phyloP scores from a whole-genome alignment of 2,113 vertebrate genomes.

The Myanophis thanlyinensis region DNA sequence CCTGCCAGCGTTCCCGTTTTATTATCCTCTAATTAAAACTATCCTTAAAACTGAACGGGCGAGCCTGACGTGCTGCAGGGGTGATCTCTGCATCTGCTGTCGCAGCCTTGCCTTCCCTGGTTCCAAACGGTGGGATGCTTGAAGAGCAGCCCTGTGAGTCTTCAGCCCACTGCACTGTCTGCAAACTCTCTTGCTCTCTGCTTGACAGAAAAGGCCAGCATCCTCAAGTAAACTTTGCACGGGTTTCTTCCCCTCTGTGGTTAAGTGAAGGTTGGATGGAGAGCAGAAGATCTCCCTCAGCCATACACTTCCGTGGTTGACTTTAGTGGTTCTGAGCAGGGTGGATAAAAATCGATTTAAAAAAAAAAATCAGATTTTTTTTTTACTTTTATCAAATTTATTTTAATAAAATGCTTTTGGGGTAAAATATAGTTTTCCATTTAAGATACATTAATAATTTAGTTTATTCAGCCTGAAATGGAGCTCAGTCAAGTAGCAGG shows the following conservation, averaged over 20 bases:
- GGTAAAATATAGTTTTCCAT: too few species aligned
- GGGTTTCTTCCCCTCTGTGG: not conserved
- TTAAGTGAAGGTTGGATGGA: not conserved
- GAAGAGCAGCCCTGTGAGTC: not conserved
- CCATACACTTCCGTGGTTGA: not conserved
- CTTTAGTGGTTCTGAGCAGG: not conserved
- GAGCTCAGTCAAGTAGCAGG: too few species aligned
- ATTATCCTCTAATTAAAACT: not conserved
- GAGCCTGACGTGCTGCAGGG: not conserved
- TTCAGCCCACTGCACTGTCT: not conserved
- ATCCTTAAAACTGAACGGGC: not conserved
- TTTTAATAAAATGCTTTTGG: too few species aligned
- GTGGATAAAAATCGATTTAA: too few species aligned
- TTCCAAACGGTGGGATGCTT: not conserved
- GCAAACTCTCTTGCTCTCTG: not conserved
- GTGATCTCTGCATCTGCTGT: not conserved
- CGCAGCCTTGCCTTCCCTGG: not conserved
- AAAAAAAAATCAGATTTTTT: too few species aligned
- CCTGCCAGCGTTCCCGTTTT: not conserved
- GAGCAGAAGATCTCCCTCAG: not conserved
- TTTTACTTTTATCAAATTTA: too few species aligned
- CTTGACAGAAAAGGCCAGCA: not conserved
- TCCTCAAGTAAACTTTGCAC: not conserved
- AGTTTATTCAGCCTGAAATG: too few species aligned
- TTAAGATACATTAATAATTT: too few species aligned